These are phyloP conservation scores for Hydrolagus colliei DNA, from an alignment of 2,797 vertebrate genomes.

Conservation along the genomic window DNA sequence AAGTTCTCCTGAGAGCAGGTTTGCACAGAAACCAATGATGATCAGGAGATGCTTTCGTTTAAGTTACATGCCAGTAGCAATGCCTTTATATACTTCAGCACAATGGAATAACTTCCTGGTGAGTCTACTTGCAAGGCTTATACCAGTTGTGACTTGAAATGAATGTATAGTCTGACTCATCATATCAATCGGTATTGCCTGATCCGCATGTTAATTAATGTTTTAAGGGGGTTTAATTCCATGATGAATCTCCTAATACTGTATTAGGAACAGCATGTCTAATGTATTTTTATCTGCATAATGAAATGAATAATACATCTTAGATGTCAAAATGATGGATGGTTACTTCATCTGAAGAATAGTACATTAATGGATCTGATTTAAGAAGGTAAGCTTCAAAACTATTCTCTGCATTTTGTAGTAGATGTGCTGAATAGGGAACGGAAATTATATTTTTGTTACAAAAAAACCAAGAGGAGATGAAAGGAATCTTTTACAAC, in stretches of 20 bases:
- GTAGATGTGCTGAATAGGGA: not conserved
- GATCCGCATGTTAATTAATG: not conserved
- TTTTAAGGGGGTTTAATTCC: not conserved
- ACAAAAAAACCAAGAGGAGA: not conserved
- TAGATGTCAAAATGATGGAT: not conserved
- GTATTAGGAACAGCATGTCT: not conserved
- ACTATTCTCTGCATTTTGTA: not conserved
- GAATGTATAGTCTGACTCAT: not conserved
- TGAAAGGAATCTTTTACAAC: not conserved
- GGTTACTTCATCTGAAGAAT: not conserved
- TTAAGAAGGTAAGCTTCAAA: not conserved
- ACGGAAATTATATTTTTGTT: not conserved
- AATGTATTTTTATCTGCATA: not conserved
- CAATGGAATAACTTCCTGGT: conserved; percentile 38
- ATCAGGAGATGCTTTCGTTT: conserved; percentile 35
- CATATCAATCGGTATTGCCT: not conserved
- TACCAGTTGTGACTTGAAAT: conserved; percentile 26
- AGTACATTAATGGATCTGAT: not conserved
- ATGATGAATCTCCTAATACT: not conserved
- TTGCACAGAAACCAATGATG: conserved; percentile 39
- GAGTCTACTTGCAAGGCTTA: conserved; percentile 47
- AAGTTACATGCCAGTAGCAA: conserved; percentile 31
- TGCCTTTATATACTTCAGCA: conserved; percentile 57
- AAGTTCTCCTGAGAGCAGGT: conserved; percentile 34
- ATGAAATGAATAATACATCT: not conserved